Conservation (phyloP, 1,140 invertebrate genomes). For the Pentalonia nigronervosa region DNA sequence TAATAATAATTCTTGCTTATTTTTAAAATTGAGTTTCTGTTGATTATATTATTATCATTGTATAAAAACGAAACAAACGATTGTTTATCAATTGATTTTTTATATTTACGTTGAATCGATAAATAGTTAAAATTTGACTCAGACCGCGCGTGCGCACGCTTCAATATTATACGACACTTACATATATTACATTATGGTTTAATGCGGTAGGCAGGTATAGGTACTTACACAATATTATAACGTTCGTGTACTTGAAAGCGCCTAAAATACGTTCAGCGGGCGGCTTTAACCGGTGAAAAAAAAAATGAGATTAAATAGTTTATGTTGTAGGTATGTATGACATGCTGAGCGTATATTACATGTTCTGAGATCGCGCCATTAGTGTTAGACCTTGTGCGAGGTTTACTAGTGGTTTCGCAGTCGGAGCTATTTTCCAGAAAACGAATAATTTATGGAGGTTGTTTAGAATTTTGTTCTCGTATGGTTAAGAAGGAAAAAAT, state of each 20-base stretch:
- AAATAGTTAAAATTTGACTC: not conserved
- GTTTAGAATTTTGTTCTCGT: not conserved
- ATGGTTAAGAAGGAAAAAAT: not conserved
- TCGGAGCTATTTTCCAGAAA: not conserved
- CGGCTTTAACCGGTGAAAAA: not conserved
- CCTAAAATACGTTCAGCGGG: not conserved
- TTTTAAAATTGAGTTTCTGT: not conserved
- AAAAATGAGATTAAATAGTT: constrained; percentile 16
- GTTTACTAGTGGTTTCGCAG: not conserved
- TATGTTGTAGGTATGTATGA: not conserved
- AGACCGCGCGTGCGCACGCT: too few relatives aligned
- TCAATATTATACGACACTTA: not conserved
- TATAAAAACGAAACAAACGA: not conserved
- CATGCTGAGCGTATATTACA: not conserved
- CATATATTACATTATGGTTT: not conserved
- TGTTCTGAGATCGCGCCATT: not conserved
- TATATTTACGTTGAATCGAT: not conserved
- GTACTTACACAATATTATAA: not conserved
- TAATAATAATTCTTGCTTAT: not conserved
- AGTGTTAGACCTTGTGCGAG: not conserved
- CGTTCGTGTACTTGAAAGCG: not conserved
- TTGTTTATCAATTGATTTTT: not conserved
- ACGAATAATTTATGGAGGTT: constrained; percentile 1
- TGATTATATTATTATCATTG: not conserved
- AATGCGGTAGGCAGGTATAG: not conserved